Conservation (phyloP, 2,113 vertebrate genomes). For the Microcebus ravelobensis region DNA sequence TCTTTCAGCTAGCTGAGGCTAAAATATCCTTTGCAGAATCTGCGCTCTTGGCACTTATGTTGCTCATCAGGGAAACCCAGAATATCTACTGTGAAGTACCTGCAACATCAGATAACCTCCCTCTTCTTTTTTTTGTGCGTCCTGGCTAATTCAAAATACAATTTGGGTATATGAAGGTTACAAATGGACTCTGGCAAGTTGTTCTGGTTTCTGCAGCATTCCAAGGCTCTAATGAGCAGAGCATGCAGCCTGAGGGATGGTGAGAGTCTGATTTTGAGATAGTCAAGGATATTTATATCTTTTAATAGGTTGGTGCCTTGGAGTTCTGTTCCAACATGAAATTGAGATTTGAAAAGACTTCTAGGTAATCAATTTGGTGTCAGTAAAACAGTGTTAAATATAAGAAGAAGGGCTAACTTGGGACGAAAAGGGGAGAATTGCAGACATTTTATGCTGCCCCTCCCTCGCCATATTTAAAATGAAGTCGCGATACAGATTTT, state of each 20-base stretch:
- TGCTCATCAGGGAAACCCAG: neutral
- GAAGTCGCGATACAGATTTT: neutral
- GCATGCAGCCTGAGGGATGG: neutral
- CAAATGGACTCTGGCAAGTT: neutral
- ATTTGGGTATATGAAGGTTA: neutral
- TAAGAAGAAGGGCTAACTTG: neutral
- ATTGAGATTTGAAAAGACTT: neutral
- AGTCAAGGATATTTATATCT: conserved; percentile 8
- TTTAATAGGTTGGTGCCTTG: neutral
- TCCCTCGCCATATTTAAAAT: neutral
- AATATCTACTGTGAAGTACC: neutral
- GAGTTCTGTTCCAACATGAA: neutral
- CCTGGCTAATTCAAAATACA: neutral
- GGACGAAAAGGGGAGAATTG: neutral
- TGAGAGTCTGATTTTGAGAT: neutral
- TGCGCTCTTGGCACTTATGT: neutral
- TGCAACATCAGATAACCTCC: neutral
- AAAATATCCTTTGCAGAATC: neutral
- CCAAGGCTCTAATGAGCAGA: conserved; percentile 8
- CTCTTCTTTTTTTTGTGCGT: neutral
- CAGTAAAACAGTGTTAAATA: neutral
- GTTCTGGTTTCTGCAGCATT: neutral
- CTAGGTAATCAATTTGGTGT: neutral
- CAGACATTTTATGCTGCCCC: neutral
- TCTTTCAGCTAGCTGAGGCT: neutral